phyloP scores from a whole-genome alignment of 1,140 invertebrate genomes.

The Diploscapter pachys region DNA sequence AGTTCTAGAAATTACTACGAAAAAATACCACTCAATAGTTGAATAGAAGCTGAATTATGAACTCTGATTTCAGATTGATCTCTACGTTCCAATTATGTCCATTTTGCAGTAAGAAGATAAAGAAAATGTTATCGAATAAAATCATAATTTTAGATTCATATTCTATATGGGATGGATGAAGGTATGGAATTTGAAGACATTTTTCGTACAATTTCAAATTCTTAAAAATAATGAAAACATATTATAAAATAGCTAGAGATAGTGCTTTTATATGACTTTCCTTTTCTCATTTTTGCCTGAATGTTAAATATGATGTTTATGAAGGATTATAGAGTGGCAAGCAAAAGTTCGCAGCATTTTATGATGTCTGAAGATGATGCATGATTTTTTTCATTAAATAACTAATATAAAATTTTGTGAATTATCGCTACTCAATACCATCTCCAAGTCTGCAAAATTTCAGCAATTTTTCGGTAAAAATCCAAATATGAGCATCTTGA shows the following conservation, averaged over 20 bases:
- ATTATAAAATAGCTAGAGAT: background rate
- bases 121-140: too few relatives aligned
- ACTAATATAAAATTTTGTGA: background rate
- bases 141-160: conserved; percentile 67
- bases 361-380: background rate
- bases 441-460: too few relatives aligned
- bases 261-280: too few relatives aligned
- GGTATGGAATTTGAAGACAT: conserved; percentile 45
- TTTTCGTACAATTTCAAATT: background rate
- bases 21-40: background rate
- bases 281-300: too few relatives aligned
- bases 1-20: background rate
- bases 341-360: background rate
- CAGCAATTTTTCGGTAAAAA: too few relatives aligned
- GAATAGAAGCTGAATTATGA: background rate
- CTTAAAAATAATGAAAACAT: background rate
- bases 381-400: background rate
- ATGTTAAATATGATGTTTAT: too few relatives aligned
- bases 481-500: too few relatives aligned
- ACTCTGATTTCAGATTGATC: conserved; percentile 65
- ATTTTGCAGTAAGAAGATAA: conserved; percentile 64
- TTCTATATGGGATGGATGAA: conserved; percentile 94
- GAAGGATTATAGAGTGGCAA: too few relatives aligned
- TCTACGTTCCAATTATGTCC: conserved; percentile 84
- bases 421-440: too few relatives aligned